Conservation (phyloP, 2,888 invertebrate genomes). For the Drosophila borealis region DNA sequence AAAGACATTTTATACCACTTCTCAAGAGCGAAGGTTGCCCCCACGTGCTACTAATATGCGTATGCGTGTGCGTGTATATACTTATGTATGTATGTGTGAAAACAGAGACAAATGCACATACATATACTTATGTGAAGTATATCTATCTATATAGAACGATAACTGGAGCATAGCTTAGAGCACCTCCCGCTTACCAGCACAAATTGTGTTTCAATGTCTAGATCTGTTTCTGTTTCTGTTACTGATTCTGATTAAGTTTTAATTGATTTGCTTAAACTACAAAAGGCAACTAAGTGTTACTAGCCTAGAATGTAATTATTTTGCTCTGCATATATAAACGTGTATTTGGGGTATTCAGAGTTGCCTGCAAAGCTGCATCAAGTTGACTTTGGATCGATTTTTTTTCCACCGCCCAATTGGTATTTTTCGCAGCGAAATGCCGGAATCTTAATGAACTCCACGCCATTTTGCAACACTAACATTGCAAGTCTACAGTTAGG, state of each 20-base stretch:
- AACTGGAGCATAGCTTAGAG: slow-evolving; percentile 35
- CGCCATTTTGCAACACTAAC: too few species aligned
- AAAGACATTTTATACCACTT: not conserved
- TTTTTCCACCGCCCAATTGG: too few species aligned
- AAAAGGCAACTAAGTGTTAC: slow-evolving; percentile 77
- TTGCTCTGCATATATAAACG: slow-evolving; percentile 10
- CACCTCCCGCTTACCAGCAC: slow-evolving; percentile 18
- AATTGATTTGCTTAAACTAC: slow-evolving; percentile 60
- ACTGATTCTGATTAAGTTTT: slow-evolving; percentile 1
- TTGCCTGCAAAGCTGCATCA: too few species aligned
- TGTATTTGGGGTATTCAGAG: too few species aligned
- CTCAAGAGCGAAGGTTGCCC: not conserved
- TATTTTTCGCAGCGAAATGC: too few species aligned
- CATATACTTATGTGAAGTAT: slow-evolving; percentile 7
- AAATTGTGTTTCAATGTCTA: not conserved
- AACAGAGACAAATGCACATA: slow-evolving; percentile 1
- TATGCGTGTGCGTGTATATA: not conserved
- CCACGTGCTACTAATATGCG: not conserved
- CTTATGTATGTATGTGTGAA: not conserved
- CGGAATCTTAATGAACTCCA: too few species aligned
- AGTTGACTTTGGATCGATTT: too few species aligned
- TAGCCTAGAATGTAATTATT: slow-evolving; percentile 59
- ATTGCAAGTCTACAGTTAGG: too few species aligned
- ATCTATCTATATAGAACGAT: slow-evolving; percentile 7
- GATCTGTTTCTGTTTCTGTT: not conserved